Base-by-base conservation (phyloP, 2,888 invertebrate species). In the Abrostola triplasia region DNA sequence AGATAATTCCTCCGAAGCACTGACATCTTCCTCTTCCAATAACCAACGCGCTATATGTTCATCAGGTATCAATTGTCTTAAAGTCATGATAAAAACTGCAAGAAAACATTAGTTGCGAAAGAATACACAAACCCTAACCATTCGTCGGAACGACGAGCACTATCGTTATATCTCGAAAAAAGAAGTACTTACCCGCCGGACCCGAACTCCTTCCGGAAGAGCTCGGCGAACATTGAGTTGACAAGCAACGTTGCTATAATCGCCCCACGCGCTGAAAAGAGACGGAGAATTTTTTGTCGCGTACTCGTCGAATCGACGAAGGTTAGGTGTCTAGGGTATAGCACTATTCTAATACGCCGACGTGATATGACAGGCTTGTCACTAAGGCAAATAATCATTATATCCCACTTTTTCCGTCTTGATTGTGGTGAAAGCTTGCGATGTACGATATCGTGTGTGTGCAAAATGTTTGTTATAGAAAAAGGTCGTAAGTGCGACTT, bases 91-190 rank as follows among this genome's bases (percentile, higher is more conserved):
- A 5, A 50, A 36, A 38, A 12, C 36, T 48, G 24, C 24, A 49
- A 24, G 40, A 57, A 49, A 35, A 48, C 49, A 11, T 4, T 4
- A 12, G 4, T 47, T 47, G 24, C 24, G 4, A 24, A 55, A 55
- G 47, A 37, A 47, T 61, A 66, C 59, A 55, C 65, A 56, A 48
- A 66, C 44, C 53, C 66, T 66, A 60, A 66, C 60, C 57, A 66
- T 66, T 61, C 66, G 66, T 66, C 61, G 37, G 54, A 66, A 66
- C 53, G 66, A 61, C 53, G 57, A 60, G 6, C 35, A 60, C 35
- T 40, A 41, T 53, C n/a, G 12, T 41, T 42, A 49, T 61, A 66
- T 42, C 13, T 24, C 24, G 4, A 24, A 4, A 24, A 24, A 24
- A 2, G 1, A 24, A 2, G 24, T 24, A 24, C 24, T 24, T 24